phyloP scores from a whole-genome alignment of 2,113 vertebrate species.

The Python bivittatus region DNA sequence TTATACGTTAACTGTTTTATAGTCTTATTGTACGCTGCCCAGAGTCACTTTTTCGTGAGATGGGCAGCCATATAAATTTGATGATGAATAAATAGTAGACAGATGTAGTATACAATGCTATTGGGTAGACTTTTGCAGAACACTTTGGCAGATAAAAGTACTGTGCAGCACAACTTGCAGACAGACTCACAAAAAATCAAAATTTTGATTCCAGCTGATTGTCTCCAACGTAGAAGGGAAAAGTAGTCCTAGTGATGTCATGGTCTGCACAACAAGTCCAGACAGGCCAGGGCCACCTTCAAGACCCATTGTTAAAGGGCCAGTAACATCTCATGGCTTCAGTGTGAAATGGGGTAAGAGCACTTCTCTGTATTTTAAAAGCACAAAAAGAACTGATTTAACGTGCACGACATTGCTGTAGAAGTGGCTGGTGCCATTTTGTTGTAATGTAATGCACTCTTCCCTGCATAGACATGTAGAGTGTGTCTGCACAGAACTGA shows the following conservation, averaged over 20 bases:
- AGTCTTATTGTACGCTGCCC: too few species aligned
- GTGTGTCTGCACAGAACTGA: neutral
- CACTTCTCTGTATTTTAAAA: neutral
- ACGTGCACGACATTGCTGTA: neutral
- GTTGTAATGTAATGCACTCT: neutral
- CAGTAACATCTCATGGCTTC: conserved; percentile 84
- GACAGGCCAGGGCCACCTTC: conserved; percentile 93
- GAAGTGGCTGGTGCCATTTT: neutral
- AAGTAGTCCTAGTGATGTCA: conserved; percentile 92
- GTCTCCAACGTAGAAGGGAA: conserved; percentile 91
- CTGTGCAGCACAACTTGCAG: neutral
- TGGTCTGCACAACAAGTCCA: conserved; percentile 93
- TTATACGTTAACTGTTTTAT: too few species aligned
- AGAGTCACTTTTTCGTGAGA: too few species aligned
- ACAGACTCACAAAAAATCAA: neutral
- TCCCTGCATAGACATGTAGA: neutral
- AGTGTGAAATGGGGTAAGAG: conserved; percentile 91
- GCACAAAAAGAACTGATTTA: neutral
- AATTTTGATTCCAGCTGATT: conserved; percentile 81
- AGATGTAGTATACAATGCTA: neutral
- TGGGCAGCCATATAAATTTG: too few species aligned
- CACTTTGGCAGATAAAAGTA: neutral
- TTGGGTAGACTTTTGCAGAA: neutral
- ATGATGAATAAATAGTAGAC: too few species aligned
- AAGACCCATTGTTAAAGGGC: conserved; percentile 79